Evolutionary conservation across 2,888 invertebrate genomes (phyloP), one percentile per base, ranked within the genome.

Genomic region (Heteromyza rotundicornis): DNA sequence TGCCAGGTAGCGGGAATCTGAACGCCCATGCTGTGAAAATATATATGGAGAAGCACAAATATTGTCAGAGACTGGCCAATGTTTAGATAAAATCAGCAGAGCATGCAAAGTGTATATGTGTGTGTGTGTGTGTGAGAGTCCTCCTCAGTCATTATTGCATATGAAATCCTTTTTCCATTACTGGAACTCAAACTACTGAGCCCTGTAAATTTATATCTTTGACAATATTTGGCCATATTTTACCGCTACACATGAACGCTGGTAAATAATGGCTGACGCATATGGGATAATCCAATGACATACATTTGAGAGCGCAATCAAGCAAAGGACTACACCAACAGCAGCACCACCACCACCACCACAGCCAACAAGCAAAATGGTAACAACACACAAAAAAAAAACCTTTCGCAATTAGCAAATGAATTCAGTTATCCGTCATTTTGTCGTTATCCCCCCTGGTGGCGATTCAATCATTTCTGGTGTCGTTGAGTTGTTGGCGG

Each of bases 21-120:
- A 80, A 93, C 91, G 60, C 93, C 92, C 91, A 94, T 92, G 71
- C 92, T 92, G n/a, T n/a, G n/a, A n/a, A n/a, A n/a, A n/a, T n/a
- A n/a, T n/a, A n/a, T n/a, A n/a, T n/a, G n/a, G n/a, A n/a, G n/a
- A n/a, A n/a, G n/a, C n/a, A n/a, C n/a, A n/a, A n/a, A n/a, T n/a
- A n/a, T n/a, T n/a, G n/a, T n/a, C n/a, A n/a, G n/a, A n/a, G n/a
- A n/a, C n/a, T n/a, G n/a, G n/a, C n/a, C n/a, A n/a, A n/a, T n/a
- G n/a, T n/a, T n/a, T n/a, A n/a, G n/a, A n/a, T n/a, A n/a, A n/a
- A n/a, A n/a, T n/a, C n/a, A n/a, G 24, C 24, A n/a, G 1, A 24
- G 8, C 20, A 51, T n/a, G 2, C 24, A 24, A 7, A 32, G 35
- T 17, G 35, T 14, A 1, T 35, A 35, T 10, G 1, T 12, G 49